Percentiles rank a stretch among this genome's conserved stretches.
These are phyloP conservation scores for Norana najaformis DNA, from an alignment of 2,888 invertebrate genomes.

Conservation along the genomic window DNA sequence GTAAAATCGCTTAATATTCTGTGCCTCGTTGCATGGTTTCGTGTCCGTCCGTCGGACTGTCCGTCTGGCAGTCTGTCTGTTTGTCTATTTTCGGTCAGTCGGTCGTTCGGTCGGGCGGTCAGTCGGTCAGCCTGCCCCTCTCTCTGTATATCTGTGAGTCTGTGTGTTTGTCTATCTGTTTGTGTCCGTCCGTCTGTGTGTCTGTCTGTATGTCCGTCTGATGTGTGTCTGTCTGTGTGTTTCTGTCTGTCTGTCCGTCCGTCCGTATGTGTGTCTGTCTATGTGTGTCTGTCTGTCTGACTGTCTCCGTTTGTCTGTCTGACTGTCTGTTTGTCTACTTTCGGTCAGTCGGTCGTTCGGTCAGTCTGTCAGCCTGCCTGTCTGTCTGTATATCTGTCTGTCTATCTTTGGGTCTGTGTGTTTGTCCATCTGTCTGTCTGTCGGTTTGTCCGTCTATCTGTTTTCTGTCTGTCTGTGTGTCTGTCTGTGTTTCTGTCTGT, in stretches of 20 bases:
- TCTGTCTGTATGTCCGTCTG: background rate
- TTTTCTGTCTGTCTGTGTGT: background rate
- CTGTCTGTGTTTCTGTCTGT: background rate
- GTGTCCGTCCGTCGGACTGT: background rate
- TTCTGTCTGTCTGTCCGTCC: too few species aligned
- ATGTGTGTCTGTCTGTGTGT: too few species aligned
- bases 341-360: too few species aligned
- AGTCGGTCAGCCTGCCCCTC: background rate
- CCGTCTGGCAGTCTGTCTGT: too few species aligned
- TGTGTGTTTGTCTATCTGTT: background rate
- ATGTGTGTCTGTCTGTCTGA: too few species aligned
- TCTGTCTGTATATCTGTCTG: background rate
- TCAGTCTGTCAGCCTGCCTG: background rate
- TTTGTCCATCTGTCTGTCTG: background rate
- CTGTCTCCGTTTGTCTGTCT: background rate
- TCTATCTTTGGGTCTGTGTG: background rate
- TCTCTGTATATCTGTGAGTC: background rate
- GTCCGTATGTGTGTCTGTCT: background rate
- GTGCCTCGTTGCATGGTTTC: background rate
- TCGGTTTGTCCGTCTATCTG: background rate
- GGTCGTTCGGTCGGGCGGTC: too few species aligned
- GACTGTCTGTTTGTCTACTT: background rate
- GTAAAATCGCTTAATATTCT: background rate
- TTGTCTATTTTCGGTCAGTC: background rate
- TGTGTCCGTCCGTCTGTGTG: too few species aligned